Evolutionary conservation across 2,888 invertebrate genomes (phyloP).

Genomic region (Dorcus parallelipipedus): DNA sequence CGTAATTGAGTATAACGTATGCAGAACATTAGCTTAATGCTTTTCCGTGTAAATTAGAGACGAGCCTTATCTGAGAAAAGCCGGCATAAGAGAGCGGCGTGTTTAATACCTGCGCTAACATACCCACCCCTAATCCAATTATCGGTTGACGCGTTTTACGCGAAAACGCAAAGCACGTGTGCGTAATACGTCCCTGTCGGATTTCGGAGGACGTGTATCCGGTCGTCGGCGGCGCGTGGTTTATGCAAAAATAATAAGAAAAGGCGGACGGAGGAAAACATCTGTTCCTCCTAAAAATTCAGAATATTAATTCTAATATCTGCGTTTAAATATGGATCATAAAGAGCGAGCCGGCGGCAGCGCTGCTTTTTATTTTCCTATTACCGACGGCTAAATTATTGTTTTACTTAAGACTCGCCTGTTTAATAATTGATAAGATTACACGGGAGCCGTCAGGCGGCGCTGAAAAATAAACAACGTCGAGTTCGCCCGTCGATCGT

Average conservation of each 20-base stretch:
- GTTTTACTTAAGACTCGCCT: slow-evolving; percentile 47
- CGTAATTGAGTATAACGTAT: no score
- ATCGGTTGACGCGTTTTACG: no score
- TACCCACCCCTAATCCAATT: no score
- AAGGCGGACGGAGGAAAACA: slow-evolving; percentile 33
- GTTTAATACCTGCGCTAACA: no score
- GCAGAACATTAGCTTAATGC: no score
- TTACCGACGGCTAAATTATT: slow-evolving; percentile 47
- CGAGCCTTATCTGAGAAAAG: no score
- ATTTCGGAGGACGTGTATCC: neutral
- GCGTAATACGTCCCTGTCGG: no score
- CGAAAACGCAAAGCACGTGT: no score
- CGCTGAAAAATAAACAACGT: slow-evolving; percentile 21
- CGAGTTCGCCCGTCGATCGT: slow-evolving; percentile 5
- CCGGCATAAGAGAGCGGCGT: no score
- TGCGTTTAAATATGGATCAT: slow-evolving; percentile 38
- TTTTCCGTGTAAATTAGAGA: no score
- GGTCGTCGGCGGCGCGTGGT: slow-evolving; percentile 1
- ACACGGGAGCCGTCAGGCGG: slow-evolving; percentile 24
- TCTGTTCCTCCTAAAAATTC: slow-evolving; percentile 41
- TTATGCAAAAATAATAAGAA: slow-evolving; percentile 33
- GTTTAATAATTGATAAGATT: slow-evolving; percentile 50
- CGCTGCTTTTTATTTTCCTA: slow-evolving; percentile 45
- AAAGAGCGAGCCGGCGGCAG: slow-evolving; percentile 30
- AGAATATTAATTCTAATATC: slow-evolving; percentile 44